Conservation (phyloP, 2,797 vertebrate species). For the Lycodopsis pacificus region DNA sequence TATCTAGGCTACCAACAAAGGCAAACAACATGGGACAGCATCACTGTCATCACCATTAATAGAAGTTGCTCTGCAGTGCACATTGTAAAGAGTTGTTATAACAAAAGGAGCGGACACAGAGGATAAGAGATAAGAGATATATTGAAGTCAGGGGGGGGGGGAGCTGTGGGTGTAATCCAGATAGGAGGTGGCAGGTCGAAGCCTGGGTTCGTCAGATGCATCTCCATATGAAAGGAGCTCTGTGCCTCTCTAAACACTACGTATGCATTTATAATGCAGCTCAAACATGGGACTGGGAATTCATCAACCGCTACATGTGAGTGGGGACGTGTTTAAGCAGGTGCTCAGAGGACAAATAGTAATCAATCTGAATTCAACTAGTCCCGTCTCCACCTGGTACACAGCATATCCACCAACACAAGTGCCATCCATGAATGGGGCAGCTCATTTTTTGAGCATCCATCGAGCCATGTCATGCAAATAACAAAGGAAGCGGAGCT, state of each 20-base stretch:
- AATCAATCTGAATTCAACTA: constrained; percentile 73
- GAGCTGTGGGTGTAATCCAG: constrained; percentile 64
- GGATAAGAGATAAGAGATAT: constrained; percentile 43
- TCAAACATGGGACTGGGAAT: constrained; percentile 74
- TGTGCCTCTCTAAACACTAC: constrained; percentile 70
- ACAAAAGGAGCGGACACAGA: constrained; percentile 38
- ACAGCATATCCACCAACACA: constrained; percentile 29
- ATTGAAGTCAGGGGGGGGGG: constrained; percentile 61
- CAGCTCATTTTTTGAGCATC: constrained; percentile 37
- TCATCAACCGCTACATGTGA: constrained; percentile 40
- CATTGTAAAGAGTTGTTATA: constrained; percentile 51
- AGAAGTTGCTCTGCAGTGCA: constrained; percentile 44
- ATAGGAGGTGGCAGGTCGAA: constrained; percentile 68
- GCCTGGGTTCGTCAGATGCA: constrained; percentile 55
- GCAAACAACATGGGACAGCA: constrained; percentile 62
- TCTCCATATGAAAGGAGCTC: constrained; percentile 82
- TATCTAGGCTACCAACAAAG: constrained; percentile 65
- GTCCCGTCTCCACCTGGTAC: constrained; percentile 71
- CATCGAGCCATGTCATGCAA: constrained; percentile 33
- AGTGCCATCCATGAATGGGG: constrained; percentile 13
- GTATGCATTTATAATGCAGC: constrained; percentile 78
- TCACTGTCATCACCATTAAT: constrained; percentile 62
- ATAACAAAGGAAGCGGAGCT: constrained; percentile 46
- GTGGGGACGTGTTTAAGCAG: constrained; percentile 71
- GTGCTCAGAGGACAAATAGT: constrained; percentile 74